Percentiles rank a stretch among this genome's conserved stretches.
Evolutionary conservation across 2,113 vertebrate genomes (phyloP).

Genomic region (Actinemys pallida): DNA sequence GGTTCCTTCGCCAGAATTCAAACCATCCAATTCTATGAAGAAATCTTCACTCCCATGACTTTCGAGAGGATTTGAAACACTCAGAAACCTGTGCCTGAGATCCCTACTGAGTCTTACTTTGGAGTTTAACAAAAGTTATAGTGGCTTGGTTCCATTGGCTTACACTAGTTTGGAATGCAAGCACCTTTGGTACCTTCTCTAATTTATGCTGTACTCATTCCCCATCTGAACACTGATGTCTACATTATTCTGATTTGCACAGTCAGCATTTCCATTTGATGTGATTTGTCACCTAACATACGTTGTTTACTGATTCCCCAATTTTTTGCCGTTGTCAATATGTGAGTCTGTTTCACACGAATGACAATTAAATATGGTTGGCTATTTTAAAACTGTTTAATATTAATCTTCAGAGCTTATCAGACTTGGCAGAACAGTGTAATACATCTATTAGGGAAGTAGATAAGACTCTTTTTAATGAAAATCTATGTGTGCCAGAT

Average conservation of each 20-base stretch:
- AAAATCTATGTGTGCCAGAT: not conserved
- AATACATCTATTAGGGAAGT: not conserved
- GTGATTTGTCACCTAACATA: not conserved
- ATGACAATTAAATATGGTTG: not conserved
- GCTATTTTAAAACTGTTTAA: not conserved
- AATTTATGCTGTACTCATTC: not conserved
- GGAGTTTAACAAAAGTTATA: not conserved
- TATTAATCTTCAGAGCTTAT: constrained; percentile 14
- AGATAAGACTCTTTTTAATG: not conserved
- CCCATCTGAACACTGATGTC: constrained; percentile 1
- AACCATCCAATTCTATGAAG: not conserved
- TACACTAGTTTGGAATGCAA: not conserved
- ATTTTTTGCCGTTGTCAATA: not conserved
- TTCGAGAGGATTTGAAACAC: not conserved
- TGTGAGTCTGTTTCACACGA: not conserved
- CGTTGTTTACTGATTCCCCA: not conserved
- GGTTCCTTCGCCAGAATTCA: not conserved
- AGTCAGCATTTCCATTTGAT: not conserved
- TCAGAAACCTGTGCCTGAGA: not conserved
- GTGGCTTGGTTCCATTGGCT: not conserved
- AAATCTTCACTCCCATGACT: not conserved
- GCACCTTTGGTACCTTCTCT: not conserved
- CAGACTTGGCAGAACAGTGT: not conserved
- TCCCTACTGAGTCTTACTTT: not conserved
- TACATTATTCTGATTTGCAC: not conserved